Base-by-base conservation (phyloP, 2,888 invertebrate genomes). In the Drosophila anceps region DNA sequence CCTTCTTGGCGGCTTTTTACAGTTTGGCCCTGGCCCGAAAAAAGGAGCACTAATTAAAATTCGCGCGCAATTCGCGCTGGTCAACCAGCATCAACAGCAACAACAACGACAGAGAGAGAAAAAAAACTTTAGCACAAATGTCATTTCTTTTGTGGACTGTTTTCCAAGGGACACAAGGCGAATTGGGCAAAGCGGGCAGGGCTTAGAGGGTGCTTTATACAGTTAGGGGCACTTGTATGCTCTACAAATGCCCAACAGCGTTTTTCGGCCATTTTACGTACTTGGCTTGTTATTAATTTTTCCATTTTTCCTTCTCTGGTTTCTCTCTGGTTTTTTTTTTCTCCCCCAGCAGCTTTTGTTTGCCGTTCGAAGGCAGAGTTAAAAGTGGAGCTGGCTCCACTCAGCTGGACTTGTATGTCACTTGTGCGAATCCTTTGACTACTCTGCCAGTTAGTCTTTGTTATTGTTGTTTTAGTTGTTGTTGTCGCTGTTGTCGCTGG, bases 1-100 rank as follows among this genome's bases (percentile, higher is more conserved):
- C 35, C 68, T 69, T 64, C 54, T 76, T 67, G 60, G 50, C 63
- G 54, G 53, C 63, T 60, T 59, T 72, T 64, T 43, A 33, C 35
- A 37, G 37, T 51, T 51, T 12, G 43, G 37, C 54, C 41, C 33
- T 60, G 76, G 29, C 55, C 53, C 76, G 46, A 64, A 77, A 76
- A 74, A 80, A 69, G 60, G 72, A 64, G 76, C 83, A 84, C 89
- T 90, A 90, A 88, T 90, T 89, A 90, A 88, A 90, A 88, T 89
- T 88, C 87, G 83, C 83, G 82, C 66, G 79, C 90, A 79, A 89
- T 87, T 78, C 82, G 82, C 88, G 90, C 82, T 88, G 90, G 88
- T 87, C 90, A 89, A 82, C 83, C 85, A 68, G 50, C 62, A 84
- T 69, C 46, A 66, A 60, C 59, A 79, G 62, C 69, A 75, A 65